phyloP scores from a whole-genome alignment of 2,888 invertebrate species.

The Erpobdella octoculata region DNA sequence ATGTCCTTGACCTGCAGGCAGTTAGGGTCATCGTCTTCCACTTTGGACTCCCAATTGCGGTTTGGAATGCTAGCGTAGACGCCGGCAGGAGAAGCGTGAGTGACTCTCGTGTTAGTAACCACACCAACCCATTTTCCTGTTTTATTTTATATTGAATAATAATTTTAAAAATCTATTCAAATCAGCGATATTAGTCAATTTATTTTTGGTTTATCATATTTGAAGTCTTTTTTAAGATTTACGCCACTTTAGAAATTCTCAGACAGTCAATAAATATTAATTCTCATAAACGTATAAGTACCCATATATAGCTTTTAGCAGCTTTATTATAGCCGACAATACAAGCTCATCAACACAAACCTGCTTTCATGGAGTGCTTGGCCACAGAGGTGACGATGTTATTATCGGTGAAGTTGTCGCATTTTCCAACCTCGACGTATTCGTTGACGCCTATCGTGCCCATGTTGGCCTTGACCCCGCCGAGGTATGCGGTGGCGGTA shows the following conservation, averaged over 20 bases:
- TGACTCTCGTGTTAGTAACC: constrained; percentile 48
- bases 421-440: constrained; percentile 56
- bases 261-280: too few relatives aligned
- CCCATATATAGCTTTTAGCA: background rate
- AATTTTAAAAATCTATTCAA: too few relatives aligned
- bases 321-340: too few relatives aligned
- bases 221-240: too few relatives aligned
- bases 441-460: constrained; percentile 70
- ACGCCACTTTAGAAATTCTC: too few relatives aligned
- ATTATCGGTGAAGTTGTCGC: constrained; percentile 49
- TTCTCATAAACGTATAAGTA: background rate
- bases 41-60: constrained; percentile 43
- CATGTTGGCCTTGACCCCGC: constrained; percentile 74
- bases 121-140: constrained; percentile 46
- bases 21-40: background rate
- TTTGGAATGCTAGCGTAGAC: constrained; percentile 45
- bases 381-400: background rate
- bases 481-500: constrained; percentile 76
- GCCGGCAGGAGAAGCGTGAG: constrained; percentile 50
- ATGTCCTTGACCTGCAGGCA: constrained; percentile 12
- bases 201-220: too few relatives aligned
- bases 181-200: too few relatives aligned
- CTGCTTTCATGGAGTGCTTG: background rate
- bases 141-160: too few relatives aligned
- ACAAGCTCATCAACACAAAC: background rate